phyloP scores from a whole-genome alignment of 2,113 vertebrate genomes.

The Notothenia rossii region DNA sequence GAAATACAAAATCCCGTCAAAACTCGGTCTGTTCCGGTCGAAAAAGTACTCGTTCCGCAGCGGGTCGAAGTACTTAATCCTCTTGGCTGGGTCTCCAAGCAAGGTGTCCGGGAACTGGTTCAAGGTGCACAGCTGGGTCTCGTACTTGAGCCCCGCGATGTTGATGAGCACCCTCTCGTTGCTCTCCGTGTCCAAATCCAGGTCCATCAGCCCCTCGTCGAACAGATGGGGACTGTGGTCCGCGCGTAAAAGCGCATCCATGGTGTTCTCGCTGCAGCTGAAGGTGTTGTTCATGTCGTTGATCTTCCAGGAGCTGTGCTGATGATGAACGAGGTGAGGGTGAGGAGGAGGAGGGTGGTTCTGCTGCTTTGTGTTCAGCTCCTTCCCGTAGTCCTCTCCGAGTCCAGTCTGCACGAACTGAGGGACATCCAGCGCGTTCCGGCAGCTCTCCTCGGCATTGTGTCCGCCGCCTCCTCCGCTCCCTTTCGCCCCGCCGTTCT shows the following conservation, averaged over 20 bases:
- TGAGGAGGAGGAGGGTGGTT: not conserved
- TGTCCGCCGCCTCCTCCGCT: constrained; percentile 73
- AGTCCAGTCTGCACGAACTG: constrained; percentile 76
- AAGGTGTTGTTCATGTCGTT: constrained; percentile 87
- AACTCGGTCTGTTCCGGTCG: constrained; percentile 96
- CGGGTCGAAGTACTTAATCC: constrained; percentile 96
- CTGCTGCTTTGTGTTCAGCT: constrained; percentile 74
- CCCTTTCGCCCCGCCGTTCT: constrained; percentile 87
- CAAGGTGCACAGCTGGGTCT: constrained; percentile 96
- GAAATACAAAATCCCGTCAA: constrained; percentile 95
- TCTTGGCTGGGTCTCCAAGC: constrained; percentile 92
- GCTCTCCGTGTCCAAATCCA: constrained; percentile 81
- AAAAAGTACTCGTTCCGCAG: constrained; percentile 98
- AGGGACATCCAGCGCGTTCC: constrained; percentile 80
- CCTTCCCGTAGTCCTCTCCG: constrained; percentile 71
- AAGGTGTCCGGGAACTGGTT: constrained; percentile 96
- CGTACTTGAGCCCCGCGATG: constrained; percentile 94
- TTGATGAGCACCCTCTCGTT: constrained; percentile 94
- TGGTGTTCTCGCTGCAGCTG: constrained; percentile 82
- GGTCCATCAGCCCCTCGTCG: constrained; percentile 84
- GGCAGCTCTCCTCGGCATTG: constrained; percentile 76
- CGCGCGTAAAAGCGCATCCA: constrained; percentile 86
- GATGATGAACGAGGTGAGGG: not conserved
- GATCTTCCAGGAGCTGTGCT: constrained; percentile 77
- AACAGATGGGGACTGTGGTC: constrained; percentile 86